A percentile compares a stretch with the other conserved stretches of the same genome.
phyloP scores from a whole-genome alignment of 35 echinoderm and acorn worm species.

The Apostichopus japonicus region DNA sequence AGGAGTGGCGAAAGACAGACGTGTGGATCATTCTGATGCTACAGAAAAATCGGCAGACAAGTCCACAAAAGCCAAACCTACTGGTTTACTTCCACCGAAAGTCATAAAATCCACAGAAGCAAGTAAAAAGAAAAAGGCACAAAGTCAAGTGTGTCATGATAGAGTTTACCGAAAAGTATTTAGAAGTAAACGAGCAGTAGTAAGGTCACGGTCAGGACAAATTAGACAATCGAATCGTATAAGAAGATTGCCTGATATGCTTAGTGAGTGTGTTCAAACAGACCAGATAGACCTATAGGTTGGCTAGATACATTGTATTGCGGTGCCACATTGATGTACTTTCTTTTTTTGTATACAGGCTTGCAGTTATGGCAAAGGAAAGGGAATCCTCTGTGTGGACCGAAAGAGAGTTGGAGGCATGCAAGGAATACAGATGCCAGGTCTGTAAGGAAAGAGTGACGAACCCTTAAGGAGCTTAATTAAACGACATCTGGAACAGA shows the following conservation, averaged over 20 bases:
- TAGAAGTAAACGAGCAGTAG: not conserved
- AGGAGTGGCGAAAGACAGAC: not conserved
- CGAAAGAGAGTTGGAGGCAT: not conserved
- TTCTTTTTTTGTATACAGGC: not conserved
- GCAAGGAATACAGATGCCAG: not conserved
- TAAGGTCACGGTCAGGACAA: not conserved
- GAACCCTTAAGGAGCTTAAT: no score
- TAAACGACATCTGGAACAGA: not conserved
- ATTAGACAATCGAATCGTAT: not conserved
- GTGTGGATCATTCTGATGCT: not conserved
- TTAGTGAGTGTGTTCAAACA: not conserved
- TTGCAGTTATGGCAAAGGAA: no score
- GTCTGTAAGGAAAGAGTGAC: not conserved
- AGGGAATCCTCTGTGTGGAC: not conserved
- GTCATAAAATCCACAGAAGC: not conserved
- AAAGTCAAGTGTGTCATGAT: not conserved
- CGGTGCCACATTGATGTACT: not conserved
- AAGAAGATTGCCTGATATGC: not conserved
- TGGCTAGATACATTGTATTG: not conserved
- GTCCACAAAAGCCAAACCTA: not conserved
- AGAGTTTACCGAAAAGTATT: not conserved
- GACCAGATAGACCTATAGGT: no score
- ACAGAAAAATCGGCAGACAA: not conserved
- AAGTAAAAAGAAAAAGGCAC: not conserved
- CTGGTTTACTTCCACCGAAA: not conserved